These are phyloP conservation scores for Lacanobia oleracea DNA, from an alignment of 2,888 invertebrate genomes.

Conservation along the genomic window DNA sequence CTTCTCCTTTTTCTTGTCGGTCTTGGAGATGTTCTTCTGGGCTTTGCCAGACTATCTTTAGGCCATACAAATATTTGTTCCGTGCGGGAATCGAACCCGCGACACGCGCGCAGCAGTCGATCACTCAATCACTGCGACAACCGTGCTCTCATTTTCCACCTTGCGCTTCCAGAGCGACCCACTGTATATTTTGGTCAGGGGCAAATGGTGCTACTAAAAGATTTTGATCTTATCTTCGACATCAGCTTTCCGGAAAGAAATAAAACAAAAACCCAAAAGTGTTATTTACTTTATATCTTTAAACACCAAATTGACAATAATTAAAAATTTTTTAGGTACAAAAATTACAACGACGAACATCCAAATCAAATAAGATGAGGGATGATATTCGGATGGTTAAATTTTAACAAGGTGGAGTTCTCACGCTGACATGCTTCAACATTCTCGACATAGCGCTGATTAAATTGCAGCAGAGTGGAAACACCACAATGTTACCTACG, in stretches of 20 bases:
- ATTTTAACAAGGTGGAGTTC: slow-evolving; percentile 1
- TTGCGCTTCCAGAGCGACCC: neutral
- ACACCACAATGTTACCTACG: neutral
- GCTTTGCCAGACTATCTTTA: no score
- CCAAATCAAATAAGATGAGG: slow-evolving; percentile 48
- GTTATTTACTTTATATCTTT: slow-evolving; percentile 62
- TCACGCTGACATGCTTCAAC: neutral
- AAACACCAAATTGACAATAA: slow-evolving; percentile 76
- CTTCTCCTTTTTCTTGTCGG: no score
- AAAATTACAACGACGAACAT: slow-evolving; percentile 68
- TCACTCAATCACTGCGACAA: no score
- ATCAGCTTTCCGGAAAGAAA: slow-evolving; percentile 5
- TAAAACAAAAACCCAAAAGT: slow-evolving; percentile 47
- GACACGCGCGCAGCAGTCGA: no score
- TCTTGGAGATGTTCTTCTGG: no score
- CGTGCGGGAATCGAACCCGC: no score
- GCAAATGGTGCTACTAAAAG: neutral
- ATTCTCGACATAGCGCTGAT: neutral
- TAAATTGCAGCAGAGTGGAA: slow-evolving; percentile 4
- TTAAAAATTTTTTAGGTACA: slow-evolving; percentile 70
- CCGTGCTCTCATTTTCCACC: neutral
- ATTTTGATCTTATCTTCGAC: no score
- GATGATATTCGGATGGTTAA: slow-evolving; percentile 24
- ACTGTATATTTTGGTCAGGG: neutral
- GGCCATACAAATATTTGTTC: no score